A percentile compares a stretch with the other conserved stretches of the same genome.
Evolutionary conservation across 2,113 vertebrate species (phyloP).

Genomic region (Brevimyrus niger): DNA sequence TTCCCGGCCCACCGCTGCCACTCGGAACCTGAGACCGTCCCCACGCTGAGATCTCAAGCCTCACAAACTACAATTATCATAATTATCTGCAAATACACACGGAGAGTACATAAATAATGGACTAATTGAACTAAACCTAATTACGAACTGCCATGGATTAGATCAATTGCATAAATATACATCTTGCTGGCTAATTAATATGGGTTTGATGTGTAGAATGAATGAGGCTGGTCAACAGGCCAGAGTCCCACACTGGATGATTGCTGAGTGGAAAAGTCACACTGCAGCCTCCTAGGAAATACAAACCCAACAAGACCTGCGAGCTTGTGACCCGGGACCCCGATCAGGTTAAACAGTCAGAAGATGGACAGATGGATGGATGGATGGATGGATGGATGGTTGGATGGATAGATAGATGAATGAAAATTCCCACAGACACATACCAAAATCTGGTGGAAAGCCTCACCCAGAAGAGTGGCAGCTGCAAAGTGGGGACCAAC

Average conservation of each 20-base stretch:
- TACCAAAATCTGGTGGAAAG: no score
- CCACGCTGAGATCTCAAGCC: neutral
- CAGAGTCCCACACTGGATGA: neutral
- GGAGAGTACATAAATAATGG: neutral
- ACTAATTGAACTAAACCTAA: conserved; percentile 9
- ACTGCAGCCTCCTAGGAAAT: neutral
- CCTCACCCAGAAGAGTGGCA: no score
- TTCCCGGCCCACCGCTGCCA: neutral
- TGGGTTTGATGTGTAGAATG: neutral
- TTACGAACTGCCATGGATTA: conserved; percentile 2
- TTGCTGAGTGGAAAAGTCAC: neutral
- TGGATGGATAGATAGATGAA: neutral
- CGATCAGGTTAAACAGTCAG: neutral
- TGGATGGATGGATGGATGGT: neutral
- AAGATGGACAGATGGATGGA: neutral
- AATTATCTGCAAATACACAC: conserved; percentile 7
- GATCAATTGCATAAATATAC: neutral
- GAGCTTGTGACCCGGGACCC: neutral
- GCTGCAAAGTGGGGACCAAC: no score
- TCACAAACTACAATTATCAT: neutral
- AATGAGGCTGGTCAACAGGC: neutral
- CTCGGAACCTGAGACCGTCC: neutral
- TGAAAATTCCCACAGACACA: no score
- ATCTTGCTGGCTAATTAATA: neutral
- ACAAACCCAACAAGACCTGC: neutral